Evolutionary conservation across 2,888 invertebrate species (phyloP), one percentile per base, ranked within the genome.

Genomic region (Pyrrhia umbra): DNA sequence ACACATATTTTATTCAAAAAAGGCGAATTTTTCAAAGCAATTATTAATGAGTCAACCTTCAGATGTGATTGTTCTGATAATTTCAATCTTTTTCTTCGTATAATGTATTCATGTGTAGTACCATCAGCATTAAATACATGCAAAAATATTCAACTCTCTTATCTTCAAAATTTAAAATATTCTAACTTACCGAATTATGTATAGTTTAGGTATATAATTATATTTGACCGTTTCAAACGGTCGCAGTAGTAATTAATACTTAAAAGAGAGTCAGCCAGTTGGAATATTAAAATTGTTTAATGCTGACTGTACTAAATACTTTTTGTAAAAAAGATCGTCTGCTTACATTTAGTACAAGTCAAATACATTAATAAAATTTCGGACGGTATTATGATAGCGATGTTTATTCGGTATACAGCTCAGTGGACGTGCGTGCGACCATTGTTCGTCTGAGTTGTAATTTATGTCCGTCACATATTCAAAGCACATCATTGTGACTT

Each of bases 371-470:
- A 65, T 66, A 70, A 67, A 68, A 58, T 56, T 58, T 74, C 69
- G 79, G 79, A 79, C 79, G 79, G 79, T 79, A 67, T 76, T 64
- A 60, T 40, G 75, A 59, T 60, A 67, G 61, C 47, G 30, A 25
- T 62, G 54, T 50, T 49, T 30, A 56, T 58, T 66, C 37, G 55
- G 45, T 51, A n/a, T n/a, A 64, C 9, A 49, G 13, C 52, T 43
- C 52, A 37, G 21, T 71, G 42, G 15, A 46, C 9, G 18, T 42
- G 40, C 6, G 21, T 25, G 30, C 37, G 46, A n/a, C n/a, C n/a
- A n/a, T n/a, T n/a, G n/a, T n/a, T 61, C 45, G 20, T 20, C 8
- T 6, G 27, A 8, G 3, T 23, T 13, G 15, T 25, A 30, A 16
- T 25, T 45, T 25, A 10, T 40, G 66, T 23, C 27, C 27, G 34